Evolutionary conservation across 2,113 vertebrate species (phyloP).

Genomic region (Leucoraja erinaceus): DNA sequence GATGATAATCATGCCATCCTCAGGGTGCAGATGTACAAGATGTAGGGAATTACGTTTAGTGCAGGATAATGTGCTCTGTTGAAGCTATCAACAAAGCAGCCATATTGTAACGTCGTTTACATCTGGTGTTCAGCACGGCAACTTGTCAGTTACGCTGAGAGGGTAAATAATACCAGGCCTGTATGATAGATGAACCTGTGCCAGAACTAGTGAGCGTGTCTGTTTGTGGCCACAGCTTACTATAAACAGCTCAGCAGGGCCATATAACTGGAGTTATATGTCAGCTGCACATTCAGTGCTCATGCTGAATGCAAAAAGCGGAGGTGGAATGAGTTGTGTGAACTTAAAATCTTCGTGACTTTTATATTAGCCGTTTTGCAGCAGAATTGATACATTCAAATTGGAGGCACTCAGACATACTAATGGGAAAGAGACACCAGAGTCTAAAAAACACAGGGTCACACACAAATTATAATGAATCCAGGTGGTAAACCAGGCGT

Average conservation of each 20-base stretch:
- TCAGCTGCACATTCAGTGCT: neutral
- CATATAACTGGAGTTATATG: neutral
- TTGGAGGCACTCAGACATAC: neutral
- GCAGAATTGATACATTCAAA: neutral
- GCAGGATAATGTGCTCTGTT: neutral
- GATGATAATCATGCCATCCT: no score
- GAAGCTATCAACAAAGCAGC: neutral
- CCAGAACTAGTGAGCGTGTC: constrained; percentile 11
- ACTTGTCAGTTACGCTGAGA: neutral
- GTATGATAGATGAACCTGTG: constrained; percentile 2
- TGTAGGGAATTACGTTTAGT: no score
- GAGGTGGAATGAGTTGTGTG: neutral
- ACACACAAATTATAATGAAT: neutral
- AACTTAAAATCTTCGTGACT: constrained; percentile 2
- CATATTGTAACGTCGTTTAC: neutral
- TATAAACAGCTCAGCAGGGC: constrained; percentile 24
- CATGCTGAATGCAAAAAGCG: neutral
- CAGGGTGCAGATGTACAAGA: no score
- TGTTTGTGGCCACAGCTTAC: neutral
- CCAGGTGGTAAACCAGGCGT: neutral
- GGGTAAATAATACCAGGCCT: neutral
- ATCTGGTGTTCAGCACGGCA: neutral
- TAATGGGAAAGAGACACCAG: neutral
- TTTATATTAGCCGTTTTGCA: constrained; percentile 32
- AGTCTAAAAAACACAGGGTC: neutral